Evolutionary conservation across 2,888 invertebrate species (phyloP).

Genomic region (Craniophora ligustri): DNA sequence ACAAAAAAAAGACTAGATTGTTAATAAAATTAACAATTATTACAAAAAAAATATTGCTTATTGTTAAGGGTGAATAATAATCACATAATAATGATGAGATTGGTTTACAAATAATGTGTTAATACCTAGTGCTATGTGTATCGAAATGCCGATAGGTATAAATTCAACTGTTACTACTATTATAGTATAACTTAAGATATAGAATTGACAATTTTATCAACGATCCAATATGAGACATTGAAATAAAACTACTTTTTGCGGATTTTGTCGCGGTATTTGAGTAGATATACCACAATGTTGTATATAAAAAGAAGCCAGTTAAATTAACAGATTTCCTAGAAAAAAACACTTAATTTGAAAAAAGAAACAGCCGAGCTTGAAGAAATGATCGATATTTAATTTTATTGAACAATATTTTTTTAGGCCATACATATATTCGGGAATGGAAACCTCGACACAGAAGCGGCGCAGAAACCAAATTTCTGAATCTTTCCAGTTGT

Average conservation of each 20-base stretch:
- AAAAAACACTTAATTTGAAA: no score
- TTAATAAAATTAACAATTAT: conserved; percentile 74
- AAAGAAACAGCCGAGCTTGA: no score
- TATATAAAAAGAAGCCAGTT: no score
- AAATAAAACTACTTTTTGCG: no score
- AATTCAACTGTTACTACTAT: conserved; percentile 8
- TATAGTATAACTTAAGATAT: conserved; percentile 8
- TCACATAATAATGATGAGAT: conserved; percentile 60
- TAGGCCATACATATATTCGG: no score
- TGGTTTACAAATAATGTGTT: conserved; percentile 45
- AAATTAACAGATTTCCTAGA: no score
- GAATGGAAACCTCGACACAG: no score
- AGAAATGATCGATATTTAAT: neutral
- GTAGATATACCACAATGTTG: no score
- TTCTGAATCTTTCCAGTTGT: neutral
- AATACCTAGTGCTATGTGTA: conserved; percentile 21
- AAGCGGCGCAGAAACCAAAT: no score
- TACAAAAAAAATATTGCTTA: conserved; percentile 62
- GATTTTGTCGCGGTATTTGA: no score
- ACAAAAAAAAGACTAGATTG: conserved; percentile 84
- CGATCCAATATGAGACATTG: no score
- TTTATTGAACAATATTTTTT: neutral
- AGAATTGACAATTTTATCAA: conserved; percentile 34
- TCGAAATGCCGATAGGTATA: conserved; percentile 37
- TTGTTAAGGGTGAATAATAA: conserved; percentile 55